Base-by-base conservation (phyloP, 1,140 invertebrate species). In the Drosophila mauritiana region DNA sequence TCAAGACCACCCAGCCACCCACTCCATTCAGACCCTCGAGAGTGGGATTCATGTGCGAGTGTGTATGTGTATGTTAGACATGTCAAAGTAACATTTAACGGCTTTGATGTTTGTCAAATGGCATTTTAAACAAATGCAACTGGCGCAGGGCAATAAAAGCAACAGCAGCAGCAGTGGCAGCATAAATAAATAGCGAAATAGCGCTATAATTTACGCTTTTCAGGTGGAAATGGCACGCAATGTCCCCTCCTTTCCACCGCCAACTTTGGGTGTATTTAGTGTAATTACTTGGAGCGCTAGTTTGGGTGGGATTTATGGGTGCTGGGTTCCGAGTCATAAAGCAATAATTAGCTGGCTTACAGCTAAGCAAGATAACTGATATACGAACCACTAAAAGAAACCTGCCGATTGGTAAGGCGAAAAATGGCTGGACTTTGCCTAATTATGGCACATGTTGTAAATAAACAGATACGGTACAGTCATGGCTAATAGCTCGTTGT, bases 171-270 rank as follows among this genome's bases (percentile, higher is more conserved):
- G 17, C 43, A 42, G 27, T 10, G 3, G 17, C 25, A 67, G 55
- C 57, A 61, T 75, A 45, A 49, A 51, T 61, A 59, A 76, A 72
- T 72, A 49, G 43, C 36, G 34, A 59, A 76, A 72, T 72, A 49
- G 43, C 36, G 39, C 45, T 48, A 65, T 67, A 69, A 78, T 85
- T 78, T 85, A 43, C 73, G 75, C 67, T 53, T 85, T 80, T 80
- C 57, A 77, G 59, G 56, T 80, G 78, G 49, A 68, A 80, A 80
- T 65, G 80, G 63, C 73, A 73, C 63, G 80, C 63, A 82, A 74
- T 48, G 58, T 48, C 34, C 31, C 49, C 27, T 15, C 7, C 17
- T 15, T 15, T 10, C 7, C 4, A 3, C 42, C 17, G 8, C 20
- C 46, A 12, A 12, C 22, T 34, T 39, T 20, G 11, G 1, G 12